Percentiles rank a stretch among this genome's conserved stretches.
Evolutionary conservation across 2,797 vertebrate species (phyloP).

Genomic region (Pseudomugil gertrudae): DNA sequence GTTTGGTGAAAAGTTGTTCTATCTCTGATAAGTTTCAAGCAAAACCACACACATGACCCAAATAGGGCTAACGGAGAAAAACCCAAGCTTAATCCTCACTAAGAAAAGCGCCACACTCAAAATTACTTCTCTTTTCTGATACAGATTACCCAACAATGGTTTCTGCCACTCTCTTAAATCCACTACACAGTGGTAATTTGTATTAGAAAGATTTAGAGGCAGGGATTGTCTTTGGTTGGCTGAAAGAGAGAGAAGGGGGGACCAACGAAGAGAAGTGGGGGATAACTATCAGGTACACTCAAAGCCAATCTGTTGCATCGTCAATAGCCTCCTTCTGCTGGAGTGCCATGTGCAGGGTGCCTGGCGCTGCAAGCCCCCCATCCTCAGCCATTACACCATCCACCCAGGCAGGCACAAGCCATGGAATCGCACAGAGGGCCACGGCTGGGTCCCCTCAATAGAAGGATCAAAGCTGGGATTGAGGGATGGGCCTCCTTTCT

Average conservation of each 20-base stretch:
- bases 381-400: constrained; percentile 41
- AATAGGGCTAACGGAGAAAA: constrained; percentile 58
- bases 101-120: constrained; percentile 75
- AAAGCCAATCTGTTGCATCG: constrained; percentile 79
- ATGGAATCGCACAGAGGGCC: constrained; percentile 13
- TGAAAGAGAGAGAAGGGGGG: constrained; percentile 43
- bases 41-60: constrained; percentile 46
- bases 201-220: constrained; percentile 73
- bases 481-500: constrained; percentile 70
- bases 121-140: constrained; percentile 71
- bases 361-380: constrained; percentile 27
- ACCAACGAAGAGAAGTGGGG: constrained; percentile 44
- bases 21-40: constrained; percentile 48
- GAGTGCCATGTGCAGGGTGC: constrained; percentile 62
- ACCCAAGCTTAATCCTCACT: constrained; percentile 67
- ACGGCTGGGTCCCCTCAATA: constrained; percentile 66
- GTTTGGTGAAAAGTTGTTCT: constrained; percentile 39
- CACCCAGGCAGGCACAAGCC: constrained; percentile 58
- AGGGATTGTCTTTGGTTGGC: constrained; percentile 69
- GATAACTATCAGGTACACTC: constrained; percentile 78
- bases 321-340: constrained; percentile 80
- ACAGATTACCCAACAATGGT: constrained; percentile 77
- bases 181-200: constrained; percentile 77
- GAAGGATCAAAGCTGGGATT: constrained; percentile 74
- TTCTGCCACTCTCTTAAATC: constrained; percentile 75